Percentiles rank a stretch among this genome's conserved stretches.
These are phyloP conservation scores for Simalia tracyae DNA, from an alignment of 2,797 vertebrate species.

Conservation along the genomic window DNA sequence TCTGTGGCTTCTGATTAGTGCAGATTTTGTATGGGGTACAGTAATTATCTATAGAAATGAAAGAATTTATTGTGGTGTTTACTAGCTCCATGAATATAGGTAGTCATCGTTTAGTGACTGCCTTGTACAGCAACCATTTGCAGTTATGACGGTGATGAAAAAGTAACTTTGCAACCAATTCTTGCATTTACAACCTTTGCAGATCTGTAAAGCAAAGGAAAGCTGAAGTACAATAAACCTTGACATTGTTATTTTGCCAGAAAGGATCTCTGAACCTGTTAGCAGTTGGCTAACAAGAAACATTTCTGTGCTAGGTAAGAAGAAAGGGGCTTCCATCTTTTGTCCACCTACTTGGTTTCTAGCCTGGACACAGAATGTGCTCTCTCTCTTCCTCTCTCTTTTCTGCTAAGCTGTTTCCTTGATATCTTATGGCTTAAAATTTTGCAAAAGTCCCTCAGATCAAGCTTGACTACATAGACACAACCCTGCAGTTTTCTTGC, in stretches of 20 bases:
- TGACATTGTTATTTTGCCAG: not conserved
- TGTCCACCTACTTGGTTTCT: not conserved
- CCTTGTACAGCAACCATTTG: not conserved
- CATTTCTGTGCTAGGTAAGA: not conserved
- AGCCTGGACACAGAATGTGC: not conserved
- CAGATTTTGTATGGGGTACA: not conserved
- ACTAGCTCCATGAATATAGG: too few relatives aligned
- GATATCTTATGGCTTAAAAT: not conserved
- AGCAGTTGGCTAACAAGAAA: not conserved
- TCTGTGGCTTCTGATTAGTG: not conserved
- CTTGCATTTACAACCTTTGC: not conserved
- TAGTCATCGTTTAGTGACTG: not conserved
- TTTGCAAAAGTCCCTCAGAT: not conserved
- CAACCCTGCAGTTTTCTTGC: not conserved
- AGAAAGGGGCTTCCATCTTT: not conserved
- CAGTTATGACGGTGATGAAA: not conserved
- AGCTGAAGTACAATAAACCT: not conserved
- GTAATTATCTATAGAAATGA: not conserved
- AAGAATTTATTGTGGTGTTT: not conserved
- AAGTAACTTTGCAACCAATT: not conserved
- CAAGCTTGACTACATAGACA: not conserved
- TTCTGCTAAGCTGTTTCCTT: not conserved
- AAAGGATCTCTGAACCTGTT: not conserved
- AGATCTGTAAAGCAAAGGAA: not conserved
- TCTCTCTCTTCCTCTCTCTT: not conserved